phyloP scores from a whole-genome alignment of 2,888 invertebrate genomes.

The Caradrina kadenii region DNA sequence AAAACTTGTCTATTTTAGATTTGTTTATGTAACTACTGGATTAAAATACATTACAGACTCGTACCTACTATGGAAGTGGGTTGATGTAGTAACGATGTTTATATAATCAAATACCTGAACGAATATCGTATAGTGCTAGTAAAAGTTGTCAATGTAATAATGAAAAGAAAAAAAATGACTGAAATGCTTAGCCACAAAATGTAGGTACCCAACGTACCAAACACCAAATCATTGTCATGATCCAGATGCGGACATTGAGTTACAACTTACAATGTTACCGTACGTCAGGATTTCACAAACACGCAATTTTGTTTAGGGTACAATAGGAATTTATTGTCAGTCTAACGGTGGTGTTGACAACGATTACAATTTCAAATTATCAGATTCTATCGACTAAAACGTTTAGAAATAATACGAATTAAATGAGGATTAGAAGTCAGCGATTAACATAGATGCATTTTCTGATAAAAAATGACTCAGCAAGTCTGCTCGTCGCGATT shows the following conservation, averaged over 20 bases:
- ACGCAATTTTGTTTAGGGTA: constrained; percentile 62
- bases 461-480: constrained; percentile 79
- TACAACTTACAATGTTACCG: constrained; percentile 47
- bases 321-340: constrained; percentile 61
- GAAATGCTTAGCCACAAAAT: constrained; percentile 77
- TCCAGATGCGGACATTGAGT: constrained; percentile 64
- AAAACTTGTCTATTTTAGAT: constrained; percentile 9
- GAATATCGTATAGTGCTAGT: constrained; percentile 1
- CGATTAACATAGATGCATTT: constrained; percentile 79
- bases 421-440: constrained; percentile 63
- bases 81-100: background rate
- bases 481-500: constrained; percentile 73
- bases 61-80: constrained; percentile 5
- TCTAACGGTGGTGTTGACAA: constrained; percentile 46
- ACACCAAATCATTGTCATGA: constrained; percentile 67
- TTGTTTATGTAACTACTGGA: constrained; percentile 31
- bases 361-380: constrained; percentile 56
- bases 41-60: background rate
- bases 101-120: constrained; percentile 24
- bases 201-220: constrained; percentile 89
- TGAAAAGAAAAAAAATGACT: constrained; percentile 48
- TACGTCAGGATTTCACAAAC: constrained; percentile 52
- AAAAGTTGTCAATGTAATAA: constrained; percentile 6
- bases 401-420: constrained; percentile 41
- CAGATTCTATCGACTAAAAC: constrained; percentile 37